Base-by-base conservation (phyloP, 2,113 vertebrate genomes). In the Cebidichthys violaceus region DNA sequence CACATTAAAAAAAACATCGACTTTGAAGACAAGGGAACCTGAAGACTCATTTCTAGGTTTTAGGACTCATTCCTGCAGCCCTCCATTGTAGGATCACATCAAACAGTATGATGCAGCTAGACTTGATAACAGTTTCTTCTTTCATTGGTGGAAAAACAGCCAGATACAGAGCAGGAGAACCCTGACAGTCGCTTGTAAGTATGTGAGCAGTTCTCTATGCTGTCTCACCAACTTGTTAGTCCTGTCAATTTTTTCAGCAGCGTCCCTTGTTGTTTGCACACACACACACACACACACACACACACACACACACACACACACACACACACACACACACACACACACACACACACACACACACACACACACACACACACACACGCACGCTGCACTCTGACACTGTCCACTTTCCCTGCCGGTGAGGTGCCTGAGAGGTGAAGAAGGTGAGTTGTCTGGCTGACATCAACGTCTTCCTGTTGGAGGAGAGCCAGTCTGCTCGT, bases 361-460 rank as follows among this genome's bases (percentile, higher is more conserved):
- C 68, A 68, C 52, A 17, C 2, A 22, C 33, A 67, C 65, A 64
- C n/a, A n/a, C n/a, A n/a, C n/a, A n/a, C 29, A 0, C 1, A 68
- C 10, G 37, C 70, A 72, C 54, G 61, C 20, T n/a, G 64, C 27
- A 43, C 59, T 70, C 47, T 14, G 62, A 75, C 78, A 60, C 59
- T 39, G 52, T 57, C 73, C 54, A 66, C 81, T 71, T 86, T 82
- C 70, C 29, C 54, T 69, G 50, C 20, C 22, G 6, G 3, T 7
- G 55, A 59, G 55, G 27, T 27, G 37, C 45, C 75, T 3, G 52
- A 67, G 57, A 86, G 77, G 88, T 84, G 77, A 81, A 60, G 24
- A 60, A 76, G 82, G 81, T 77, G 84, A 77, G 15, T 6, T 1
- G 29, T 84, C 62, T 64, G 9, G 69, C 37, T 77, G 88, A 89